These are phyloP conservation scores for Petrocephalus microphthalmus DNA, from an alignment of 2,113 vertebrate genomes.

Conservation along the genomic window DNA sequence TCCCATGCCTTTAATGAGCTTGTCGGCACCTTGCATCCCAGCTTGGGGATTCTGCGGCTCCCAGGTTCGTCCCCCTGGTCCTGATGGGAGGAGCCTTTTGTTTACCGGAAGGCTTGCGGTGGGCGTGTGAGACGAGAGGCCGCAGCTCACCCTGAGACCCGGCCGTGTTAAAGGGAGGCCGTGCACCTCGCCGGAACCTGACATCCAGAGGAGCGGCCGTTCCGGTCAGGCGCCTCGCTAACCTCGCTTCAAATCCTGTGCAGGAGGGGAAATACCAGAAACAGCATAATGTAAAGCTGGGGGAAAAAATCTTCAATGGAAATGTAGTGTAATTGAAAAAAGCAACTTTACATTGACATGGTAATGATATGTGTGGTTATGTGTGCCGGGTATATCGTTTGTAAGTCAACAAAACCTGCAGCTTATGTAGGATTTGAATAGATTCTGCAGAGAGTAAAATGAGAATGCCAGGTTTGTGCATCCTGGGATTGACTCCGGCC, in stretches of 20 bases:
- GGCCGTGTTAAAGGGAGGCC: not conserved
- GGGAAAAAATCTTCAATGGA: not conserved
- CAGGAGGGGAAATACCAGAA: not conserved
- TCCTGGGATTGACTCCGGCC: not conserved
- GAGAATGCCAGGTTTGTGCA: not conserved
- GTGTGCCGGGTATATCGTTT: not conserved
- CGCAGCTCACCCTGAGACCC: not conserved
- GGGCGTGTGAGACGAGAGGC: not conserved
- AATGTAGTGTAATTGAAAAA: not conserved
- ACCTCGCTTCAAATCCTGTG: not conserved
- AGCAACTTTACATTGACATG: not conserved
- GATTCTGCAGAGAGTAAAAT: not conserved
- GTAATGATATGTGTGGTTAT: not conserved
- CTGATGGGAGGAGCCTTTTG: not conserved
- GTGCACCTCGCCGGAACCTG: not conserved
- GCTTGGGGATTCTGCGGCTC: not conserved
- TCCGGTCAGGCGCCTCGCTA: not conserved
- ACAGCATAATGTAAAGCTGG: not conserved
- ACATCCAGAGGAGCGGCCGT: not conserved
- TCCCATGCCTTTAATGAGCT: slow-evolving; percentile 10
- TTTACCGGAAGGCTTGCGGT: not conserved
- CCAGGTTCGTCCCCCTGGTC: not conserved
- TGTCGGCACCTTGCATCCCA: not conserved
- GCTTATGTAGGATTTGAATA: not conserved
- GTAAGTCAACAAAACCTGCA: not conserved